Conservation (phyloP, 2,797 vertebrate genomes). For the Chrysocyon brachyurus region DNA sequence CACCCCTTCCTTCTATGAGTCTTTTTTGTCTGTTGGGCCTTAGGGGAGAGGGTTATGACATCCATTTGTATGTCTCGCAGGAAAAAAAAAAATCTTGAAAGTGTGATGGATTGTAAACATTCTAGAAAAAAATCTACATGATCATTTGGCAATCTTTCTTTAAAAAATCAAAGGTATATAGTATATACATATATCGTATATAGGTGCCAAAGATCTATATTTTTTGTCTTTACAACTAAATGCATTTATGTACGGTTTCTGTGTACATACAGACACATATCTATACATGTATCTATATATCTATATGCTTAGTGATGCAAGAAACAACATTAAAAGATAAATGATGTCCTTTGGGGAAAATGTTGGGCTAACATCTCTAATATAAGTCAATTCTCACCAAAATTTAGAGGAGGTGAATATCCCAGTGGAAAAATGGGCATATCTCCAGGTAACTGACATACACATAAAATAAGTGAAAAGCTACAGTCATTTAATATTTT, state of each 20-base stretch:
- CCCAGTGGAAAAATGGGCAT: neutral
- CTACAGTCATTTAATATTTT: neutral
- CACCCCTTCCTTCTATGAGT: neutral
- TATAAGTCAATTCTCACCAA: neutral
- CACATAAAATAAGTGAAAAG: neutral
- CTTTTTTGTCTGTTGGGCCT: neutral
- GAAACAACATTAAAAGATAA: slow-evolving; percentile 1
- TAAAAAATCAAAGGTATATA: neutral
- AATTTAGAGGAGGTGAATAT: neutral
- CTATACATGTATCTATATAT: neutral
- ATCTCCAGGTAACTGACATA: neutral
- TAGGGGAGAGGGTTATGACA: neutral
- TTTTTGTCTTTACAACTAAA: neutral
- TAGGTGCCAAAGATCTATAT: neutral
- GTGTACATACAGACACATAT: neutral
- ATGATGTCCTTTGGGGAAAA: neutral
- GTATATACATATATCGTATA: neutral
- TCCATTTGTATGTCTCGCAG: neutral
- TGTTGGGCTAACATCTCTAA: neutral
- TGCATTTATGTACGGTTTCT: neutral
- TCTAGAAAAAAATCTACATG: neutral
- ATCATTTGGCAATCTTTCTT: neutral
- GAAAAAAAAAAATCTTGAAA: neutral
- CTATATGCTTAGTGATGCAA: neutral
- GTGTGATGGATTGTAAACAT: neutral